Evolutionary conservation across 2,888 invertebrate species (phyloP).

Genomic region (Tipula helvola): DNA sequence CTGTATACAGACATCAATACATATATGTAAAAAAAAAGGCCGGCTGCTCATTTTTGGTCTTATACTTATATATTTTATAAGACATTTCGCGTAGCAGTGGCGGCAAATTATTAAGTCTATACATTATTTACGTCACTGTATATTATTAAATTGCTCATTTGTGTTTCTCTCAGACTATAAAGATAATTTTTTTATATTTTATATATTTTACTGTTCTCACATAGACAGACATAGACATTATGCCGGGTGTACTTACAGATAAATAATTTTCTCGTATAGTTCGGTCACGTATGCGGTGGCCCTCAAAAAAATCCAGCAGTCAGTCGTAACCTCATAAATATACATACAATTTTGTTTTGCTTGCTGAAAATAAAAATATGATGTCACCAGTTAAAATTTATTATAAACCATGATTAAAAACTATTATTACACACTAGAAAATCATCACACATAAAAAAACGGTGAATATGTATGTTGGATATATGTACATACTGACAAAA

Average conservation of each 20-base stretch:
- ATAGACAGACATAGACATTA: not conserved
- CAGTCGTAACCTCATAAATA: not conserved
- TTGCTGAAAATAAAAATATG: not conserved
- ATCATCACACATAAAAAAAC: not conserved
- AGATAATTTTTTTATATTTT: not conserved
- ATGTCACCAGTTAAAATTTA: not conserved
- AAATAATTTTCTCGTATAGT: not conserved
- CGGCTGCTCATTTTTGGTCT: not conserved
- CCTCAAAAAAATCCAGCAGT: not conserved
- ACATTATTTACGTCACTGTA: not conserved
- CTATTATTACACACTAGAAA: not conserved
- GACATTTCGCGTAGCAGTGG: not conserved
- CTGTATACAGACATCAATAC: not conserved
- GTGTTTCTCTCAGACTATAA: not conserved
- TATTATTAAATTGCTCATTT: not conserved
- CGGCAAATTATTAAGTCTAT: not conserved
- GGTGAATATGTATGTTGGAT: not conserved
- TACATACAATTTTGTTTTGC: not conserved
- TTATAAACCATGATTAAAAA: not conserved
- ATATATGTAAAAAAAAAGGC: not conserved
- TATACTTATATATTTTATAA: not conserved
- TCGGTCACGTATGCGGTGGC: not conserved
- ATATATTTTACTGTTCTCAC: not conserved
- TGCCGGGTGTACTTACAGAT: not conserved
- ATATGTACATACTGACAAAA: not conserved